Conservation (phyloP, 2,797 vertebrate genomes). For the Melanotaenia parkinsoni region DNA sequence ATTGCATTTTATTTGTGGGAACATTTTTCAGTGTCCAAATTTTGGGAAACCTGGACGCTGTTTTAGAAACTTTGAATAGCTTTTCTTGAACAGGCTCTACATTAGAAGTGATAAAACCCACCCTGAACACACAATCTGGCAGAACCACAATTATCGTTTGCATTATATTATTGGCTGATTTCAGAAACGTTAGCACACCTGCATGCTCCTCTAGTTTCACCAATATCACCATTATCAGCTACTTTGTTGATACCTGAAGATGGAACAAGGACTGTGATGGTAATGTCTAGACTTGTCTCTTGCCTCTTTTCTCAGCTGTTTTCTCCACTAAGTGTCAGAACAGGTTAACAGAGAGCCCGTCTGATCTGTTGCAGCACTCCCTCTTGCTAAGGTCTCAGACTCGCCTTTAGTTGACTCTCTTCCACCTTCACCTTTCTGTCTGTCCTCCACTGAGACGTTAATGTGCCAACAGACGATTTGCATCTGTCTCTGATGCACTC, state of each 20-base stretch:
- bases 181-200: constrained; percentile 27
- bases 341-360: constrained; percentile 51
- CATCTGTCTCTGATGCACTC: constrained; percentile 29
- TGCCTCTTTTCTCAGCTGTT: constrained; percentile 27
- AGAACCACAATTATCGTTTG: constrained; percentile 3
- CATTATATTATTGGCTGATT: constrained; percentile 12
- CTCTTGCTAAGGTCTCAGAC: constrained; percentile 37
- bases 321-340: constrained; percentile 47
- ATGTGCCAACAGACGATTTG: constrained; percentile 42
- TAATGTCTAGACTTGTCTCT: constrained; percentile 31
- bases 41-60: not conserved
- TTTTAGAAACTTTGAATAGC: not conserved
- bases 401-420: constrained; percentile 29
- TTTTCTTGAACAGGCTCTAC: not conserved
- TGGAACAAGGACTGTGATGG: not conserved
- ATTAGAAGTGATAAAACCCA: not conserved
- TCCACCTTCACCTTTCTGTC: constrained; percentile 51
- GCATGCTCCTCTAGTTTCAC: constrained; percentile 10
- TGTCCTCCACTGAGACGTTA: constrained; percentile 35
- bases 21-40: not conserved
- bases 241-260: constrained; percentile 20
- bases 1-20: not conserved
- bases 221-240: constrained; percentile 23
- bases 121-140: constrained; percentile 11
- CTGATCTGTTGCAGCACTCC: constrained; percentile 52